phyloP scores from a whole-genome alignment of 2,797 vertebrate genomes.

The Urocyon cinereoargenteus region DNA sequence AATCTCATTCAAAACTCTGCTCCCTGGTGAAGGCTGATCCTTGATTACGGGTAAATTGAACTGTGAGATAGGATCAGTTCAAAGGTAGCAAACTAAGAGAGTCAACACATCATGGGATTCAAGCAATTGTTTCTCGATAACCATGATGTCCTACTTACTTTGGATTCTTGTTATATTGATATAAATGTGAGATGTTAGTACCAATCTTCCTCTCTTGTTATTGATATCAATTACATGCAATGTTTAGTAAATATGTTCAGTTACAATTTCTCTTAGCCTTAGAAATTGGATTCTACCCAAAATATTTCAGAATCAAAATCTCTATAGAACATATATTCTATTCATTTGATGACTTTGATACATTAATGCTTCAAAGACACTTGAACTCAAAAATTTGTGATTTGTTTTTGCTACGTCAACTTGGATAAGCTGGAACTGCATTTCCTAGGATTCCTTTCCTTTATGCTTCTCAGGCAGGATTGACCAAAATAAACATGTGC shows the following conservation, averaged over 20 bases:
- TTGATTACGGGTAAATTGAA: slow-evolving; percentile 16
- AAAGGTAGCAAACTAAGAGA: not conserved
- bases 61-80: not conserved
- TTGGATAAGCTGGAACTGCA: not conserved
- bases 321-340: not conserved
- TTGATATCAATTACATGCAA: not conserved
- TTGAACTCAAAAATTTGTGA: not conserved
- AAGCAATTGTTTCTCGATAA: not conserved
- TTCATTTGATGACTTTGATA: not conserved
- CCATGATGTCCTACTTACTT: not conserved
- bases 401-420: not conserved
- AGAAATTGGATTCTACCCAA: not conserved
- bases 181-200: not conserved
- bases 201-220: not conserved
- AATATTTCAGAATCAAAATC: not conserved
- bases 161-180: not conserved
- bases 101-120: not conserved
- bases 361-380: not conserved
- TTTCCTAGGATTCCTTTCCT: slow-evolving; percentile 23
- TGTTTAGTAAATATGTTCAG: not conserved
- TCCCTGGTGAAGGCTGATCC: not conserved
- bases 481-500: slow-evolving; percentile 15
- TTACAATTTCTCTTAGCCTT: not conserved
- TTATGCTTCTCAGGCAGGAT: not conserved
- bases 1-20: not conserved